Base-by-base conservation (phyloP, 2,113 vertebrate genomes). In the Phaethornis superciliosus region DNA sequence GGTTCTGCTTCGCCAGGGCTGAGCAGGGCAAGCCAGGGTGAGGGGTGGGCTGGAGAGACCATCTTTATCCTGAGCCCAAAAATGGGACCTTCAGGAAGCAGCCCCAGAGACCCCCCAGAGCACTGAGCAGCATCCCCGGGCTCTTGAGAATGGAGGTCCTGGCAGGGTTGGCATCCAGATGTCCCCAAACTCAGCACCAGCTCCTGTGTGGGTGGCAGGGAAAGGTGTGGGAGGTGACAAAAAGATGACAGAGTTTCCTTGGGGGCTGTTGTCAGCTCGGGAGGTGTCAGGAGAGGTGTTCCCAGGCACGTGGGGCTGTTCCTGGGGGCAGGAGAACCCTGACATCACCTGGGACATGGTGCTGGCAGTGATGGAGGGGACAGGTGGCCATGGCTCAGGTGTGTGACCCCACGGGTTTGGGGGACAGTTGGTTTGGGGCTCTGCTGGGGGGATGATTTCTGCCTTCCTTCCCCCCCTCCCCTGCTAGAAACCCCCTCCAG, bases 21-120 rank as follows among this genome's bases (percentile, higher is more conserved):
- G 20, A 10, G 33, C 11, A 3, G 51, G 33, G 4, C 26, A 35
- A 40, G 44, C 23, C 1, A 0, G 72, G 30, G 3, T 8, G 40
- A 64, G 17, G 15, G 7, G n/a, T n/a, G 3, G 15, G 33, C 74
- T 15, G 3, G 4, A 33, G 44, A 71, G 40, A 71, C 12, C 42
- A 55, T 63, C 47, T 58, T 74, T 30, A 55, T 59, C 60, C 40
- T 4, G 1, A 15, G 7, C 33, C 56, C 21, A 24, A 56, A 42
- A 59, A 17, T 11, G 14, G 15, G n/a, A 15, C 10, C 9, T 32
- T 33, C 7, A 13, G 51, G 64, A 74, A 49, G 49, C 20, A 3
- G 13, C 47, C 21, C 0, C 7, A 14, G 24, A 42, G 16, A 59
- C 15, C 26, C 2, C 20, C 40, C 40, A 40, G 40, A 75, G 52